A percentile compares a stretch with the other conserved stretches of the same genome.
Conservation (phyloP, 2,113 vertebrate species). For the Perccottus glenii region DNA sequence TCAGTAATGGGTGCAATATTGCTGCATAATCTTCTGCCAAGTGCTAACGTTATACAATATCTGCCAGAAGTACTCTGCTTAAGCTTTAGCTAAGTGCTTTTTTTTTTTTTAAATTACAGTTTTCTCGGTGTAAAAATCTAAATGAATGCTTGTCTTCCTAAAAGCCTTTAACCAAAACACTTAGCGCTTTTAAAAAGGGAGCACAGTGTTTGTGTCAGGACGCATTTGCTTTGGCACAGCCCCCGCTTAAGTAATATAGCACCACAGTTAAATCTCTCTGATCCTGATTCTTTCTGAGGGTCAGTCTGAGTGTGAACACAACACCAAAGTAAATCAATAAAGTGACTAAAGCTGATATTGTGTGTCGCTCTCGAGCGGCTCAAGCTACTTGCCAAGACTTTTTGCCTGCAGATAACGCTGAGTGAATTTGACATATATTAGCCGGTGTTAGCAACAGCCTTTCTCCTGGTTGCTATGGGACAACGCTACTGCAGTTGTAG, state of each 20-base stretch:
- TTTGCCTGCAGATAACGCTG: background rate
- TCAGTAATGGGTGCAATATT: background rate
- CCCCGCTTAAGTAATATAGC: background rate
- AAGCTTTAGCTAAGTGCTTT: background rate
- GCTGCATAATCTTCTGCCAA: background rate
- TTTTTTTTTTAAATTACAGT: background rate
- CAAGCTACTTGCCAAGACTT: constrained; percentile 7
- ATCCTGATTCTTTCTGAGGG: background rate
- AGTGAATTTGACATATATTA: constrained; percentile 30
- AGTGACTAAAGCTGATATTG: constrained; percentile 11
- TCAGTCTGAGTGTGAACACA: constrained; percentile 4
- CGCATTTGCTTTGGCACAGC: background rate
- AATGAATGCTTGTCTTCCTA: background rate
- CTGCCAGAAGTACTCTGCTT: background rate
- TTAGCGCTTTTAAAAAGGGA: background rate
- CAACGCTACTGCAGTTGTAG: background rate
- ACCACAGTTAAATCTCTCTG: background rate
- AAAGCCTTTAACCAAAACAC: background rate
- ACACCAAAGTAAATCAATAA: constrained; percentile 12
- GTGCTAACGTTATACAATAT: background rate
- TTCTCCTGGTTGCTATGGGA: constrained; percentile 3
- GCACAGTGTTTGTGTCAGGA: background rate
- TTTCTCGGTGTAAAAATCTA: background rate
- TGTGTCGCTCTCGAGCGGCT: constrained; percentile 8
- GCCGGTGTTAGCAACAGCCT: constrained; percentile 6